A percentile compares a stretch with the other conserved stretches of the same genome.
phyloP scores from a whole-genome alignment of 1,140 invertebrate species.

The Holotrichia oblita region DNA sequence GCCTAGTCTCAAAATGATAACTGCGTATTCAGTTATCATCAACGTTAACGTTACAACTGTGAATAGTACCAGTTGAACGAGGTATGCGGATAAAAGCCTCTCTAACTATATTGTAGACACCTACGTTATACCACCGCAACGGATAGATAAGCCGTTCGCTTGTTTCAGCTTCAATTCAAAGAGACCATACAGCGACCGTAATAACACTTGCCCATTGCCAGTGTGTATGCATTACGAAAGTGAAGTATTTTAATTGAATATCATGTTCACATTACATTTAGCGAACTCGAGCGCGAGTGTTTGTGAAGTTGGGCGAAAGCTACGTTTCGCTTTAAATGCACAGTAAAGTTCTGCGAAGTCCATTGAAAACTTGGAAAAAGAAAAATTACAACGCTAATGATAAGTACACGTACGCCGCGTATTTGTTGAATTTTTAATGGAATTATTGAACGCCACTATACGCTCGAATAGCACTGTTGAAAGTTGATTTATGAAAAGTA shows the following conservation, averaged over 20 bases:
- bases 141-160: slow-evolving; percentile 16
- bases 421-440: neutral
- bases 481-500: no score
- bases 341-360: neutral
- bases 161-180: slow-evolving; percentile 15
- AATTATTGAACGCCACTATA: neutral
- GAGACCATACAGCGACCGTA: slow-evolving; percentile 20
- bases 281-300: neutral
- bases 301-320: neutral
- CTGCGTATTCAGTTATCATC: neutral
- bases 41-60: slow-evolving; percentile 19
- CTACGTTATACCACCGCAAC: neutral
- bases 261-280: slow-evolving; percentile 1
- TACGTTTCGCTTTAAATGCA: neutral
- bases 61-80: neutral
- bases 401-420: neutral
- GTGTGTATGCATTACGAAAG: slow-evolving; percentile 19
- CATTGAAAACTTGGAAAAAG: neutral
- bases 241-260: slow-evolving; percentile 36
- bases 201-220: neutral
- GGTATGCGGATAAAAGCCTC: neutral
- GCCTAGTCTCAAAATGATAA: neutral
- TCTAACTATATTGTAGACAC: neutral
- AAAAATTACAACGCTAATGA: neutral
- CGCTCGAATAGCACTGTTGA: neutral